A percentile compares a stretch with the other conserved stretches of the same genome.
phyloP scores from a whole-genome alignment of 2,113 vertebrate genomes.

The Spheniscus mendiculus region DNA sequence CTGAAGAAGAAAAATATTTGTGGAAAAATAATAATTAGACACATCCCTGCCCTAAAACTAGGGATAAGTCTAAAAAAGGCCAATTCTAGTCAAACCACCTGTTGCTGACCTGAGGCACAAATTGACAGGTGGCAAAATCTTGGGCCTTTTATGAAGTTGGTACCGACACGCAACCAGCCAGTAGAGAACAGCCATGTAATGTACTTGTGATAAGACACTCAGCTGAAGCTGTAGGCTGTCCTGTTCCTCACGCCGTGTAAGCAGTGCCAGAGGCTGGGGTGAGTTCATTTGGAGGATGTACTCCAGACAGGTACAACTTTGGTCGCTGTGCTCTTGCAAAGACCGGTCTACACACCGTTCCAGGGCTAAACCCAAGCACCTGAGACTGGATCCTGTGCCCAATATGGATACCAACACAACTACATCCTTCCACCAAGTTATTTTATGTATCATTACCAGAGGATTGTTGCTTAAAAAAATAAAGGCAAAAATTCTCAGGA shows the following conservation, averaged over 20 bases:
- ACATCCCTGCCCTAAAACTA: not conserved
- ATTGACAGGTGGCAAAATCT: not conserved
- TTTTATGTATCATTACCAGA: not conserved
- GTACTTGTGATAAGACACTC: not conserved
- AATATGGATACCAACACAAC: not conserved
- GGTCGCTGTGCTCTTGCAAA: not conserved
- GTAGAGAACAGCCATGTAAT: not conserved
- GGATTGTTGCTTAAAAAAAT: not conserved
- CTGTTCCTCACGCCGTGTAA: fast-evolving
- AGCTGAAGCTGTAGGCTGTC: not conserved
- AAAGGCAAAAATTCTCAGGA: not conserved
- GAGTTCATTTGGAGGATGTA: not conserved
- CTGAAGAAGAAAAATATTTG: not conserved
- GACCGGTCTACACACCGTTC: fast-evolving
- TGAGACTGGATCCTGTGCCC: not conserved
- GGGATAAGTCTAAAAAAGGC: not conserved
- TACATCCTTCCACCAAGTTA: not conserved
- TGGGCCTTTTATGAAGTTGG: not conserved
- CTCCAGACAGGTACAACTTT: not conserved
- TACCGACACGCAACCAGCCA: not conserved
- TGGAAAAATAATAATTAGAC: not conserved
- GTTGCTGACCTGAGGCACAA: not conserved
- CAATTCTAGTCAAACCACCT: not conserved
- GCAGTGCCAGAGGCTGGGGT: not conserved
- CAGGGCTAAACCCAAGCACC: not conserved